phyloP scores from a whole-genome alignment of 2,113 vertebrate genomes.

The Sylvilagus bachmani region DNA sequence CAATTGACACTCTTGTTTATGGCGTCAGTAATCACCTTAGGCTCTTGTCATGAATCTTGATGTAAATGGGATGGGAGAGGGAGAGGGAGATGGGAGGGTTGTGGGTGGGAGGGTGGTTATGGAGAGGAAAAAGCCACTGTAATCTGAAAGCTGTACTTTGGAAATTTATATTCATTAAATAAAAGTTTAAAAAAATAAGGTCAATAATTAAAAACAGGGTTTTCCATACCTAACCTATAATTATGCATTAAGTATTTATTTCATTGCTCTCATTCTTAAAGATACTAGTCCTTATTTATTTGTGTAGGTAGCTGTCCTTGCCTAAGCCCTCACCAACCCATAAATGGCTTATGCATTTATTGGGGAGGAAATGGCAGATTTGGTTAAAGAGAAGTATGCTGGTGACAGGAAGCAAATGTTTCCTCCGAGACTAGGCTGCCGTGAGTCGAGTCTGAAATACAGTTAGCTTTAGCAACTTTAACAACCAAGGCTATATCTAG shows the following conservation, averaged over 20 bases:
- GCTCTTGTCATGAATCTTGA: too few relatives aligned
- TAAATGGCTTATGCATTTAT: constrained; percentile 26
- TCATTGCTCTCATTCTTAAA: not conserved
- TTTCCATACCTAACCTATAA: not conserved
- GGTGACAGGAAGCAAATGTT: not conserved
- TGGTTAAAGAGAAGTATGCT: not conserved
- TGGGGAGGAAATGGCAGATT: not conserved
- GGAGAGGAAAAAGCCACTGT: too few relatives aligned
- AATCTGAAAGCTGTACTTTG: too few relatives aligned
- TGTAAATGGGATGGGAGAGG: too few relatives aligned
- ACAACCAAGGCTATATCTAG: constrained; percentile 6
- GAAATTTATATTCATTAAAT: too few relatives aligned
- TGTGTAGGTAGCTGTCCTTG: not conserved
- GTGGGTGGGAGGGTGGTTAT: too few relatives aligned
- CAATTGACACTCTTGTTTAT: too few relatives aligned
- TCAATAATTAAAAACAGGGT: not conserved
- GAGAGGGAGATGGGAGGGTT: too few relatives aligned
- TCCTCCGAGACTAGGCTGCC: not conserved
- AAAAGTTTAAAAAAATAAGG: not conserved
- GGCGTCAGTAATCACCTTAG: too few relatives aligned
- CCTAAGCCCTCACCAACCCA: not conserved
- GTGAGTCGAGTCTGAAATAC: not conserved
- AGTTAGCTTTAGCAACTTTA: not conserved
- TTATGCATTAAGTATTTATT: not conserved
- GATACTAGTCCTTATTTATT: constrained; percentile 8